Base-by-base conservation (phyloP, 2,888 invertebrate species). In the Hypercompe scribonia region DNA sequence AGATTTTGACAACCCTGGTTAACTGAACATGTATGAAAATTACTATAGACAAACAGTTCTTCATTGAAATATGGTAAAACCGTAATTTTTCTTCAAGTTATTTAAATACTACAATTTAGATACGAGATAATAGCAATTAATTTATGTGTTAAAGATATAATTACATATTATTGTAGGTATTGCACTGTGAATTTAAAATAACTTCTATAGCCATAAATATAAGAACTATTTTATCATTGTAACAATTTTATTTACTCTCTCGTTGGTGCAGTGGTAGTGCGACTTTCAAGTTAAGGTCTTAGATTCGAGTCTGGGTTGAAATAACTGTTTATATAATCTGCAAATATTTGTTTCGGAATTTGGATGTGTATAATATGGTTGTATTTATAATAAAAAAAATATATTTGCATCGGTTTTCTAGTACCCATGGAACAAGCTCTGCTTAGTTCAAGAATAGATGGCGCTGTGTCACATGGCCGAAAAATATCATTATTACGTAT, bases 11-110 rank as follows among this genome's bases (percentile, higher is more conserved):
- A 54, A 34, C 68, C 68, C 54, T 68, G 54, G 8, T 50, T 68
- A 34, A 68, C 68, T 50, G 50, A 67, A 58, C 24, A 8, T 50
- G 50, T 54, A 68, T 34, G 18, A 68, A 68, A 54, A 68, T 50
- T 34, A 68, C 68, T 15, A 34, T 34, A 46, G 50, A 68, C 50
- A 50, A 68, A 68, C 36, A 36, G 54, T 28, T 68, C 46, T 21
- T 66, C 66, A 46, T 66, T 66, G 46, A 66, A 42, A 46, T 66
- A 31, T 31, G 66, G 46, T 66, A 66, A 66, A 66, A 66, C 33
- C 11, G 66, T 46, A 42, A 46, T 46, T 46, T 61, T 66, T 46
- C 21, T 66, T 46, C 33, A 46, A 66, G 24, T 42, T 66, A 33
- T 66, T 46, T 46, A 46, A 66, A 46, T 66, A 46, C 10, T 66